Base-by-base conservation (phyloP, 2,797 vertebrate species). In the Microcaecilia unicolor region DNA sequence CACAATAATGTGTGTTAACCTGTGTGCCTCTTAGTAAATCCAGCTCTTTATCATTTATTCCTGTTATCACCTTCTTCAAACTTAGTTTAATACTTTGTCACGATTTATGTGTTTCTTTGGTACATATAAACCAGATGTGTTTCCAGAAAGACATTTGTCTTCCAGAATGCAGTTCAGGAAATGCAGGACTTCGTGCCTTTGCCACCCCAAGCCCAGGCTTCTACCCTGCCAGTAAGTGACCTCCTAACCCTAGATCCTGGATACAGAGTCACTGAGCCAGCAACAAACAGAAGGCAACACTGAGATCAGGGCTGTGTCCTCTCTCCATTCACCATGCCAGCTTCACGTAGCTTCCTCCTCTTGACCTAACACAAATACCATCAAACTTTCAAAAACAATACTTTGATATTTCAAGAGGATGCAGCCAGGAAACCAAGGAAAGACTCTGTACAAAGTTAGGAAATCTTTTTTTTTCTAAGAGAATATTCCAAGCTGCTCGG, bases 341-440 rank as follows among this genome's bases (percentile, higher is more conserved):
- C 43, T 66, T 62, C 67, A 57, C 64, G 54, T 64, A 56, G 70
- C 67, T 81, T 85, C 79, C 81, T 81, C 72, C 72, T 58, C 73
- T 80, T 80, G 74, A 74, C 73, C 67, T 74, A 73, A 70, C 64
- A 65, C 64, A 58, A 80, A 80, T 84, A 83, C 78, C 80, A 83
- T 63, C 73, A 71, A 74, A 84, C 73, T 78, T n/a, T 74, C 69
- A 70, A 72, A 79, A 81, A 85, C 81, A 85, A 85, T 84, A 75
- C 74, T 68, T 70, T 63, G 72, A 58, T 74, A 74, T 78, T 68
- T 54, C 72, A 1, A 52, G 72, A 83, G 81, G 74, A 80, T 78
- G 65, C 76, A 48, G 76, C 61, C 80, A 78, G 81, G 81, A 83
- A 83, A 75, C 52, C 64, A 56, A 76, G 78, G 68, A 77, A 76